Conservation (phyloP, 2,888 invertebrate species). For the Xylophagus ater region DNA sequence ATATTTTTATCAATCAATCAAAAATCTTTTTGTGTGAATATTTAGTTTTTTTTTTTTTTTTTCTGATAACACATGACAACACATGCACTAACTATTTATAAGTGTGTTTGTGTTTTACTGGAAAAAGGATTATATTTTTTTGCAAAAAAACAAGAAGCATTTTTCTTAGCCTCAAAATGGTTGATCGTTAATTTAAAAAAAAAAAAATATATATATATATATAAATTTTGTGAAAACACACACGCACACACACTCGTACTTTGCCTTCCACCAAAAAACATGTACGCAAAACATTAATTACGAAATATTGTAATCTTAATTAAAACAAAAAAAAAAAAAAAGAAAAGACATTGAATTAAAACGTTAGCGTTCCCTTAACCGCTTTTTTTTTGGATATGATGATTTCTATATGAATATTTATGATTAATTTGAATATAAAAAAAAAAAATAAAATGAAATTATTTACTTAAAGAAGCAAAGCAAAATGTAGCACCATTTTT, state of each 20-base stretch:
- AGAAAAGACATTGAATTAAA: conserved; percentile 8
- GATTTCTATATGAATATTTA: conserved; percentile 8
- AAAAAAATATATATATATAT: too few species aligned
- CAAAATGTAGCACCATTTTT: too few species aligned
- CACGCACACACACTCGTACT: conserved; percentile 18
- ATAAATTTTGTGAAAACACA: too few species aligned
- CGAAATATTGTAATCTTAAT: too few species aligned
- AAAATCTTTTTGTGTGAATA: background rate
- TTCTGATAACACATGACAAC: conserved; percentile 10
- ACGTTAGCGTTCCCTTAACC: conserved; percentile 5
- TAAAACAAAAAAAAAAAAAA: too few species aligned
- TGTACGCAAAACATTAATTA: too few species aligned
- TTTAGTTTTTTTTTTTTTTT: conserved; percentile 4
- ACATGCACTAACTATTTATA: conserved; percentile 16
- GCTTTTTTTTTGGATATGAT: conserved; percentile 22
- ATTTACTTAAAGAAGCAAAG: too few species aligned
- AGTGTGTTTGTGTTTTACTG: conserved; percentile 1
- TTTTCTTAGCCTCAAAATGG: too few species aligned
- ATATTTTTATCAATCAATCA: conserved; percentile 5
- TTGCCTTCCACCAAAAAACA: conserved; percentile 20
- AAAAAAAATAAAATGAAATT: conserved; percentile 2
- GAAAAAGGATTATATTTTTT: background rate
- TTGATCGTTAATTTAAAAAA: too few species aligned
- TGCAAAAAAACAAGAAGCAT: conserved; percentile 1
- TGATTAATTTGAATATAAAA: conserved; percentile 13